Evolutionary conservation across 2,797 vertebrate genomes (phyloP), one percentile per base, ranked within the genome.

Genomic region (Rhynchonycteris naso): DNA sequence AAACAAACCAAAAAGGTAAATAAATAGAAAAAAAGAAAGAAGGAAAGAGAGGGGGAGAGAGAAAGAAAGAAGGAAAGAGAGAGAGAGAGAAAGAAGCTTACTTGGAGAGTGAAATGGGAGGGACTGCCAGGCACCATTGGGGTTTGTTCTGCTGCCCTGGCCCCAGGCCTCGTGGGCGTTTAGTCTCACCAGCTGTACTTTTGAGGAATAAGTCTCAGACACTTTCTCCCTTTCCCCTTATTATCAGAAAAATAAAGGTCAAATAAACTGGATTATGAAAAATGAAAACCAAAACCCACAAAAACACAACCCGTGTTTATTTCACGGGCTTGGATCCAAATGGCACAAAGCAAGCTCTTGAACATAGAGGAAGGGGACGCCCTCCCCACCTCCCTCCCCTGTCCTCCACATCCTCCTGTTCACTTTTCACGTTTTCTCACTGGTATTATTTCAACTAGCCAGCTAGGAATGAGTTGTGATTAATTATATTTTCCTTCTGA

Each of bases 401-500:
- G 13, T 7, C 43, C 63, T 43, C 26, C 33, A 43, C 33, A 28
- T n/a, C 22, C 35, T 50, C 24, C 22, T 30, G 11, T 59, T 93
- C 54, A 91, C 65, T 81, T 58, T 65, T 65, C 66, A 88, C 26
- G 90, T 52, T 93, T 94, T 59, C 85, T 96, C 95, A 30, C 47
- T 66, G 63, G 33, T 88, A 15, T 38, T 63, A 88, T 97, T 98
- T 96, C 91, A 94, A 21, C 85, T 68, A 89, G 72, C 71, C 54
- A 71, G 68, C 71, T 74, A 68, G 65, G 72, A 96, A 50, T 50
- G 59, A 97, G 74, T 90, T 91, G 79, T 69, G 88, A 84, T 95
- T 94, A 81, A 88, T 50, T 43, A 38, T 90, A 52, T 97, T 98
- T 98, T 97, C 61, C 88, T 97, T 96, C 63, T 96, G 76, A 90